Percentiles rank a stretch among this genome's conserved stretches.
Conservation (phyloP, 2,888 invertebrate species). For the Aphrophora alni region DNA sequence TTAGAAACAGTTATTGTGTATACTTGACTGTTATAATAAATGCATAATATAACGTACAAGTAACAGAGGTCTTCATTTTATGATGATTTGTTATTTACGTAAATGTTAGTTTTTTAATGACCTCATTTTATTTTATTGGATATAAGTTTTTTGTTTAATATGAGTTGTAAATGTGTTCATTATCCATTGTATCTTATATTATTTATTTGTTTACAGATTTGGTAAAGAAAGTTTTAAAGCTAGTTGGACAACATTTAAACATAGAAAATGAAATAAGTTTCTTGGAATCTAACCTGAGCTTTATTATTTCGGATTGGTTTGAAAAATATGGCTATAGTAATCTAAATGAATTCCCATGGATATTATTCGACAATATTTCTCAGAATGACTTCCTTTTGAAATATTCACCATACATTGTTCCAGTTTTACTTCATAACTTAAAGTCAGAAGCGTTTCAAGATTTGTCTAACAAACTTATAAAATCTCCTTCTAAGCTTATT, state of each 20-base stretch:
- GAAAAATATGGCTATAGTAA: slow-evolving; percentile 48
- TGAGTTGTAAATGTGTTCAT: too few species aligned
- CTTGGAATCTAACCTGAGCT: slow-evolving; percentile 59
- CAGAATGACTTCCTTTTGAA: slow-evolving; percentile 58
- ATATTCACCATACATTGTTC: slow-evolving; percentile 57
- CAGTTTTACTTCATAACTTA: slow-evolving; percentile 57
- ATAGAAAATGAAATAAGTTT: slow-evolving; percentile 53
- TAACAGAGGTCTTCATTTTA: too few species aligned
- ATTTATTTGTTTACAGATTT: slow-evolving; percentile 51
- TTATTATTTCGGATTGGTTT: slow-evolving; percentile 62
- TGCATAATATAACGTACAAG: too few species aligned
- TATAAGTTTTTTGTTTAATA: too few species aligned
- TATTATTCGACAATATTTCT: slow-evolving; percentile 54
- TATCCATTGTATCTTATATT: too few species aligned
- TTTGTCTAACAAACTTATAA: slow-evolving; percentile 53
- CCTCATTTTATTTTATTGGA: too few species aligned
- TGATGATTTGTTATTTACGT: too few species aligned
- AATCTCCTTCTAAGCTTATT: slow-evolving; percentile 45
- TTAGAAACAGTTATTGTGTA: too few species aligned
- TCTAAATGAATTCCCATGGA: slow-evolving; percentile 56
- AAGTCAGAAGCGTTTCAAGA: slow-evolving; percentile 52
- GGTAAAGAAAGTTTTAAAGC: slow-evolving; percentile 60
- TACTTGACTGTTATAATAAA: too few species aligned
- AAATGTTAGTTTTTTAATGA: too few species aligned
- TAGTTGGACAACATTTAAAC: slow-evolving; percentile 54